Conservation (phyloP, 2,888 invertebrate species). For the Xestobium rufovillosum region DNA sequence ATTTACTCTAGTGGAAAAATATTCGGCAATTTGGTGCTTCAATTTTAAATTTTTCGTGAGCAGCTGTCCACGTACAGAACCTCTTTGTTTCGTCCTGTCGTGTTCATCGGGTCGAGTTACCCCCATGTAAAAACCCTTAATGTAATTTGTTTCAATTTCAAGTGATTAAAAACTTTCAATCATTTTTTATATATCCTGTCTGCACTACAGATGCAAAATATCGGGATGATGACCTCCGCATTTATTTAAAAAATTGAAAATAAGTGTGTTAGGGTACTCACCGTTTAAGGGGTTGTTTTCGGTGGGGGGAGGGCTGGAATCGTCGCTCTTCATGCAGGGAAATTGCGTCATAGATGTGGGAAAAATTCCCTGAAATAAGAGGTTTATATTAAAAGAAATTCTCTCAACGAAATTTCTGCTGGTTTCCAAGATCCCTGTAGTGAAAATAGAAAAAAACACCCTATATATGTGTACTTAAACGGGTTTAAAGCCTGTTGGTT, state of each 20-base stretch:
- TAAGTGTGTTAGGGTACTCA: constrained; percentile 30
- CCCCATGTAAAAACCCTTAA: no score
- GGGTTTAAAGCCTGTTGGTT: no score
- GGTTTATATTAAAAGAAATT: constrained; percentile 2
- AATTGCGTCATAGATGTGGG: constrained; percentile 43
- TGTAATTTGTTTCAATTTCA: no score
- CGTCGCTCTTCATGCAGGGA: constrained; percentile 41
- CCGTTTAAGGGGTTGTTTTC: constrained; percentile 40
- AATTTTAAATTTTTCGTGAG: constrained; percentile 19
- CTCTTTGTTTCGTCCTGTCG: no score
- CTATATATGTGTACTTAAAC: not conserved
- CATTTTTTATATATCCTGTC: no score
- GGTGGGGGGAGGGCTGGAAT: constrained; percentile 38
- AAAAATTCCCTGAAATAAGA: constrained; percentile 43
- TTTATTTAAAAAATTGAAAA: not conserved
- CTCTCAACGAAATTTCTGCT: not conserved
- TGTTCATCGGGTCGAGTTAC: no score
- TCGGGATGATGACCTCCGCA: no score
- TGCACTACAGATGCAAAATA: no score
- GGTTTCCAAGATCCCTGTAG: not conserved
- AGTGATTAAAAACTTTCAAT: no score
- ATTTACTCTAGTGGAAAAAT: no score
- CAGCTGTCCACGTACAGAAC: no score
- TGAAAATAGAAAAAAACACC: not conserved
- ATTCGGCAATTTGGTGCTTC: constrained; percentile 23